These are phyloP conservation scores for Falco berigora DNA, from an alignment of 2,797 vertebrate genomes.

Conservation along the genomic window DNA sequence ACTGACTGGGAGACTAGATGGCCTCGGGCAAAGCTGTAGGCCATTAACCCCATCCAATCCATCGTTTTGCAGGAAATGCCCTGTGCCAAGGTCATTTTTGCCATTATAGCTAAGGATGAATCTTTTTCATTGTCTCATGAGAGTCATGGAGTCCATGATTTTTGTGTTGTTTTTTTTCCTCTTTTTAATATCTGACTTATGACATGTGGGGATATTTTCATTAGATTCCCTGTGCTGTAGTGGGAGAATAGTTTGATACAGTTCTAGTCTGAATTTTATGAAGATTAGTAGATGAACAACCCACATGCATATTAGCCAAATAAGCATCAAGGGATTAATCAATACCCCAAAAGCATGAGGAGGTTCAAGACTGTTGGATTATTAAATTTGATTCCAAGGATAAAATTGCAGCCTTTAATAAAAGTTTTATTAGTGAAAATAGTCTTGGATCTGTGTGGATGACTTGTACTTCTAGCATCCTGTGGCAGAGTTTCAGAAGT, in stretches of 20 bases:
- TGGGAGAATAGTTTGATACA: neutral
- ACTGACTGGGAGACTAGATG: constrained; percentile 45
- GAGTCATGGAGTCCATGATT: constrained; percentile 21
- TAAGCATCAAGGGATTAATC: constrained; percentile 16
- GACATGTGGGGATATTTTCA: constrained; percentile 24
- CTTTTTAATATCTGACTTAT: constrained; percentile 34
- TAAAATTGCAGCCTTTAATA: neutral
- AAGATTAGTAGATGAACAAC: neutral
- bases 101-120: constrained; percentile 51
- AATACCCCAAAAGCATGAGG: neutral
- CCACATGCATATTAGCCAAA: constrained; percentile 14
- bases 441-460: neutral
- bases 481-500: neutral
- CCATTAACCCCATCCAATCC: constrained; percentile 53
- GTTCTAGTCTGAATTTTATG: neutral
- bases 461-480: neutral
- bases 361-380: neutral
- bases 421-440: constrained; percentile 12
- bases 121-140: neutral
- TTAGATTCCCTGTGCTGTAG: neutral
- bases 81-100: constrained; percentile 40
- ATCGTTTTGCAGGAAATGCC: constrained; percentile 52
- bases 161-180: neutral
- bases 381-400: constrained; percentile 28
- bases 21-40: constrained; percentile 62